These are phyloP conservation scores for Melanchra persicariae DNA, from an alignment of 2,888 invertebrate species.

Conservation along the genomic window DNA sequence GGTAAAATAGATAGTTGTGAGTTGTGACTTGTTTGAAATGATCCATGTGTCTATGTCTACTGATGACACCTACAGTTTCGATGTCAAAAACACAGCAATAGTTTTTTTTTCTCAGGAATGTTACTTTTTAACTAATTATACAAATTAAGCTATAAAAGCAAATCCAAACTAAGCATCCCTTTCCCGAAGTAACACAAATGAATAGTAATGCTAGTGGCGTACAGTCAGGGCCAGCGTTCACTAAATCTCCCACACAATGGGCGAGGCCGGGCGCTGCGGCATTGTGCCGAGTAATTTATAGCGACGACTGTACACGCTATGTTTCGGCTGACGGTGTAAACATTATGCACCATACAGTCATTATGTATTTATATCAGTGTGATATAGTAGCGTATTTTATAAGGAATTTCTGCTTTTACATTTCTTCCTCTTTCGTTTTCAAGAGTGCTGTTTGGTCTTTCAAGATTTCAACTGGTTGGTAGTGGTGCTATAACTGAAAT, in stretches of 20 bases:
- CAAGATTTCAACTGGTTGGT: neutral
- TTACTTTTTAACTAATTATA: neutral
- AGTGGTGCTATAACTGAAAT: too few species aligned
- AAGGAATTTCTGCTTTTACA: neutral
- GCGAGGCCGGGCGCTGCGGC: conserved; percentile 44
- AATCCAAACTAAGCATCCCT: conserved; percentile 48
- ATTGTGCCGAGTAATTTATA: conserved; percentile 66
- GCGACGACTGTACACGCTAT: conserved; percentile 59
- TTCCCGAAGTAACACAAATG: conserved; percentile 60
- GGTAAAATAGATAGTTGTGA: neutral
- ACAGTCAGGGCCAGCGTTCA: conserved; percentile 66
- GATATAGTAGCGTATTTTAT: neutral
- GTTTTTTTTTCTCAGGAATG: neutral
- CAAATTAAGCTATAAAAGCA: neutral
- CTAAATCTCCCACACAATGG: conserved; percentile 69
- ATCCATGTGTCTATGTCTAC: neutral
- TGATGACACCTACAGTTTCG: too few species aligned
- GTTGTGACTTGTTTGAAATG: neutral
- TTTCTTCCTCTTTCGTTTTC: neutral
- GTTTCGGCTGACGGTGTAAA: conserved; percentile 53
- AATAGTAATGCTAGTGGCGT: conserved; percentile 66
- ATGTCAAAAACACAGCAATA: too few species aligned
- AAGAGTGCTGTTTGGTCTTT: neutral
- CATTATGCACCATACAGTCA: conserved; percentile 46
- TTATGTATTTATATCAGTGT: conserved; percentile 41